Conservation (phyloP, 2,113 vertebrate genomes). For the Circaetus cinerascens region DNA sequence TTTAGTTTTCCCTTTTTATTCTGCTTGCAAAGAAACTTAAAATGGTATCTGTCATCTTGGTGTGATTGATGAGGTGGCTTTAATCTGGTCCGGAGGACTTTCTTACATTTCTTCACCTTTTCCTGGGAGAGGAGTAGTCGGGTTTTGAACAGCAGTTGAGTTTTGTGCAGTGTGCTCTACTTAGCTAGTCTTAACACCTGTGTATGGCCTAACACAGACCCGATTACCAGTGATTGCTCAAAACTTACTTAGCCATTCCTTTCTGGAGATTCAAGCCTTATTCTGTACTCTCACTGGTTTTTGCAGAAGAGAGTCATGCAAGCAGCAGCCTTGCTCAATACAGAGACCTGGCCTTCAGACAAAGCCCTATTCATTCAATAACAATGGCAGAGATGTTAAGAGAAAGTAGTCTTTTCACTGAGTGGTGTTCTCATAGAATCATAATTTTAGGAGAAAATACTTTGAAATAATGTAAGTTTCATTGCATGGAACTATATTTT, state of each 20-base stretch:
- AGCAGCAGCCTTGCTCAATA: background rate
- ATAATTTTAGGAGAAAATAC: background rate
- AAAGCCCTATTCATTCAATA: slow-evolving; percentile 1
- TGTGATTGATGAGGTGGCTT: background rate
- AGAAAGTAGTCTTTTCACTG: background rate
- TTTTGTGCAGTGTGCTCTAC: background rate
- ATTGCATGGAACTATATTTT: background rate
- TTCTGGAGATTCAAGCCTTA: background rate
- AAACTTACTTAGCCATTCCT: background rate
- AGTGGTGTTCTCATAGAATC: background rate
- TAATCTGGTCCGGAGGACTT: background rate
- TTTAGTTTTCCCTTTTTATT: background rate
- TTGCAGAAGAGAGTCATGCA: background rate
- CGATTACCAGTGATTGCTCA: background rate
- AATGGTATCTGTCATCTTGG: background rate
- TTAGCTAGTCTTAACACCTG: background rate
- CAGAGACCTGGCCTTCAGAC: background rate
- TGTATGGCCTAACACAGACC: background rate
- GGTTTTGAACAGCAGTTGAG: background rate
- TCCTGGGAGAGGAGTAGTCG: background rate
- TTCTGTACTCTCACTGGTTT: background rate
- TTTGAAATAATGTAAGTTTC: background rate
- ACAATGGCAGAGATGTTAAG: background rate
- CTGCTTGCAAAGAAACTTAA: background rate
- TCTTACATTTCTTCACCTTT: background rate